Evolutionary conservation across 2,888 invertebrate species (phyloP).

Genomic region (Caenorhabditis sp.): DNA sequence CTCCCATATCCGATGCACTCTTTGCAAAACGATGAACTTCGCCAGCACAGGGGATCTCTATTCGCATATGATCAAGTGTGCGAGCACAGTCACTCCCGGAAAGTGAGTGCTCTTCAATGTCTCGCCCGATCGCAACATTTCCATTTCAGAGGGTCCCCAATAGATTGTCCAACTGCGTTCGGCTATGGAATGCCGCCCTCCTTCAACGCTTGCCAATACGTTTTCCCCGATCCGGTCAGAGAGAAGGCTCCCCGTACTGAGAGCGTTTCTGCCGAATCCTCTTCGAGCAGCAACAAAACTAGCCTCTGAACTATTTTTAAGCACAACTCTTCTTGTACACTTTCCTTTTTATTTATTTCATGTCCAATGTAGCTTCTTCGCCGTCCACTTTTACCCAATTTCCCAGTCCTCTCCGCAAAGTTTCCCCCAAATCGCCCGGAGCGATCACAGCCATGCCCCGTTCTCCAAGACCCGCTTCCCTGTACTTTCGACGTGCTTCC

Average conservation of each 20-base stretch:
- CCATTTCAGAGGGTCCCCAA: conserved; percentile 1
- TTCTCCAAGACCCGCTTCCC: too few relatives aligned
- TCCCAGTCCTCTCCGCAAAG: conserved; percentile 10
- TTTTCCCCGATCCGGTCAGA: conserved; percentile 12
- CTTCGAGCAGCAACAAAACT: too few relatives aligned
- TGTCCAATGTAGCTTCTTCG: too few relatives aligned
- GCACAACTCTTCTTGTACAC: too few relatives aligned
- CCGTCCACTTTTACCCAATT: conserved; percentile 1
- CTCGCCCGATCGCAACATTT: too few relatives aligned
- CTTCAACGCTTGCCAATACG: conserved; percentile 17
- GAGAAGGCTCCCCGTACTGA: background rate
- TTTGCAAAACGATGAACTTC: conserved; percentile 43
- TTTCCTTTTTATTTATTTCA: too few relatives aligned
- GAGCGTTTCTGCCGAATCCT: too few relatives aligned
- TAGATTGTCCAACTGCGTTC: conserved; percentile 1
- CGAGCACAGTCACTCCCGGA: background rate
- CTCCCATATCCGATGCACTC: conserved; percentile 44
- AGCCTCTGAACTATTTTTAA: too few relatives aligned
- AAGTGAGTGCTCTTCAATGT: too few relatives aligned
- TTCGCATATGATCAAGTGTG: conserved; percentile 45
- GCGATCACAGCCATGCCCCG: conserved; percentile 15
- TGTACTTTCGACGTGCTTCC: background rate
- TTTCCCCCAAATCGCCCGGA: conserved; percentile 7
- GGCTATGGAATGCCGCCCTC: conserved; percentile 27
- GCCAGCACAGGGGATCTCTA: conserved; percentile 29